phyloP scores from a whole-genome alignment of 1,140 invertebrate species.

The Tribolium madens region DNA sequence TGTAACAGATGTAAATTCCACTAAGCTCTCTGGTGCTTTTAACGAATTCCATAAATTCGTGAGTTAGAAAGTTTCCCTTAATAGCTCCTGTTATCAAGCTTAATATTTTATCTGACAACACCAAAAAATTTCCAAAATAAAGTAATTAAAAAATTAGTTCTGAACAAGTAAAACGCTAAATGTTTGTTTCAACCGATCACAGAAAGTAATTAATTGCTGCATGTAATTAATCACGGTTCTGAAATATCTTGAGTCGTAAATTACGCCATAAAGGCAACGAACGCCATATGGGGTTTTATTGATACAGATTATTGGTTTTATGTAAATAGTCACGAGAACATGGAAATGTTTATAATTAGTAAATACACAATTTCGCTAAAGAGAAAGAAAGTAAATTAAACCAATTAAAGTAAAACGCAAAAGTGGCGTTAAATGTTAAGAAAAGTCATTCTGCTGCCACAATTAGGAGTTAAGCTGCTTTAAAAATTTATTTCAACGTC shows the following conservation, averaged over 20 bases:
- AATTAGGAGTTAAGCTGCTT: too few relatives aligned
- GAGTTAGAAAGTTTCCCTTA: slow-evolving; percentile 39
- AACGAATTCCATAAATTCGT: slow-evolving; percentile 45
- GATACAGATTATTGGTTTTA: slow-evolving; percentile 9
- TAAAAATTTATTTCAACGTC: too few relatives aligned
- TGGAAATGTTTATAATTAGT: background rate
- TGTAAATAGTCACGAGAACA: background rate
- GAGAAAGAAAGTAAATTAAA: slow-evolving; percentile 14
- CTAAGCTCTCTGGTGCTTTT: slow-evolving; percentile 39
- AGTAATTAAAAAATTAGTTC: slow-evolving; percentile 25
- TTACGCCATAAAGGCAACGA: slow-evolving; percentile 7
- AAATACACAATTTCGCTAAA: too few relatives aligned
- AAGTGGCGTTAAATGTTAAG: slow-evolving; percentile 17
- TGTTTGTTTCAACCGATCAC: slow-evolving; percentile 13
- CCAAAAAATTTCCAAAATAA: too few relatives aligned
- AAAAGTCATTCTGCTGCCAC: too few relatives aligned
- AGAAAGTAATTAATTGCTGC: slow-evolving; percentile 24
- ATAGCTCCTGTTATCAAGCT: slow-evolving; percentile 33
- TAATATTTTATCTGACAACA: slow-evolving; percentile 5
- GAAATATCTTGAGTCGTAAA: slow-evolving; percentile 28
- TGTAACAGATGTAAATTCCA: slow-evolving; percentile 42
- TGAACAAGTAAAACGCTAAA: background rate
- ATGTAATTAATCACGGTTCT: slow-evolving; percentile 16
- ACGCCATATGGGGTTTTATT: slow-evolving; percentile 31
- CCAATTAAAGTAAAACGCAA: slow-evolving; percentile 39